phyloP scores from a whole-genome alignment of 2,113 vertebrate species.

The Diadophis punctatus region DNA sequence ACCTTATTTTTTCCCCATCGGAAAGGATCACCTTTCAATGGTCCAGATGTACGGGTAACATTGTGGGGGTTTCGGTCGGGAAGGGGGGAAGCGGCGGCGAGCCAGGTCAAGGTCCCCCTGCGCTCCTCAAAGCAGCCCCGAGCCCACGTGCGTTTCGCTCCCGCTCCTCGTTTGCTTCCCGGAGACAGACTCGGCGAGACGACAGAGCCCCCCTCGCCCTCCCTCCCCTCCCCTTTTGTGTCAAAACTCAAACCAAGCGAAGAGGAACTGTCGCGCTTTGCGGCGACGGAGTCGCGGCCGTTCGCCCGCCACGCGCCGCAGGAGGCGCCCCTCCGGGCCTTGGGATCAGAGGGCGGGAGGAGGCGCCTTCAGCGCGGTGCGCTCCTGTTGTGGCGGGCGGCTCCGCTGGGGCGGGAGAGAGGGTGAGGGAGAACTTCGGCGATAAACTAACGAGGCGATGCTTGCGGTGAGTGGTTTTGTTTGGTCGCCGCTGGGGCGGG shows the following conservation, averaged over 20 bases:
- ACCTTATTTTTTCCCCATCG: slow-evolving; percentile 32
- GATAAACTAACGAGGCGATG: slow-evolving; percentile 19
- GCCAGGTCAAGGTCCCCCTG: background rate
- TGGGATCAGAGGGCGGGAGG: background rate
- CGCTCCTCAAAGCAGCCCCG: background rate
- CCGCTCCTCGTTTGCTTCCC: background rate
- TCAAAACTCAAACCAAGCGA: background rate
- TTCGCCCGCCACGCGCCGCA: background rate
- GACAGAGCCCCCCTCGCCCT: background rate
- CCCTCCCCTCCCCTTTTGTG: background rate
- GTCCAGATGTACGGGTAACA: background rate
- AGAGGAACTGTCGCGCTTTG: too few relatives aligned
- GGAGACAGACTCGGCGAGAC: background rate
- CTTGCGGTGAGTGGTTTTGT: slow-evolving; percentile 54
- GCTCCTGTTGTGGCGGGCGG: slow-evolving; percentile 16
- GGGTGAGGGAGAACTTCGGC: background rate
- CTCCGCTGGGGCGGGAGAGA: background rate
- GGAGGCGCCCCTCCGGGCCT: background rate
- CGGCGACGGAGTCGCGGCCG: background rate
- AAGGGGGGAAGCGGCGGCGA: background rate
- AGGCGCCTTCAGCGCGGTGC: background rate
- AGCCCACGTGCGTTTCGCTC: background rate
- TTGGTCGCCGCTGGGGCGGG: slow-evolving; percentile 22
- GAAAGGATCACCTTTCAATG: background rate
- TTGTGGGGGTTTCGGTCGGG: background rate